Evolutionary conservation across 2,888 invertebrate genomes (phyloP), one percentile per base, ranked within the genome.

Genomic region (Amblyjoppa proteus): DNA sequence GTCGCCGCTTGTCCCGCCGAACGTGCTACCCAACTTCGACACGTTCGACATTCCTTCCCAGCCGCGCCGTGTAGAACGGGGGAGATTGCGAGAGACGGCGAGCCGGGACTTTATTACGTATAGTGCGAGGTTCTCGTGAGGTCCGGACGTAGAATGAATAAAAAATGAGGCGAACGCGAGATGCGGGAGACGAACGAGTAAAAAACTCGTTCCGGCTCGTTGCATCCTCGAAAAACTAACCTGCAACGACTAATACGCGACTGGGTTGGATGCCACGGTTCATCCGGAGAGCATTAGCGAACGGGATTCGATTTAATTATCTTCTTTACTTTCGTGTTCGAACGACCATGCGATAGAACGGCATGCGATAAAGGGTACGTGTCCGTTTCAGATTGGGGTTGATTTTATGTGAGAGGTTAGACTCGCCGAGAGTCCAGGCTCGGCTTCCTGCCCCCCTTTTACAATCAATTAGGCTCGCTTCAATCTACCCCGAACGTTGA

Each of bases 391-490:
- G 49, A 16, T 13, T 38, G 41, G 68, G 56, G 31, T 56, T 25
- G 64, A 68, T 56, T 64, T 1, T 13, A 34, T 71, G 16, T 41
- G 51, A 41, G 68, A 68, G 25, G 56, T 56, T 56, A n/a, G 28
- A 68, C 2, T 64, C 34, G 64, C 64, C 2, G 64, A 61, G 2
- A 49, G 75, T 49, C 64, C 31, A 49, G 61, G 34, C 34, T 75
- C 64, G 49, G 61, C 66, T 76, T 76, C 53, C 45, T 20, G n/a
- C 34, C 13, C 34, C 71, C 69, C 70, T 68, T 81, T 66, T 71
- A 53, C 76, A 68, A 81, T 84, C 81, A 84, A 84, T 84, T 81
- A 84, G 76, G 51, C 51, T 16, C 34, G 58, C 64, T 61, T 66
- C 49, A 53, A 71, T 71, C 49, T 53, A 84, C 56, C 71, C 83